These are phyloP conservation scores for Epizoanthus illoricatus DNA, from an alignment of 92 coral and sea anemone genomes.

Conservation along the genomic window DNA sequence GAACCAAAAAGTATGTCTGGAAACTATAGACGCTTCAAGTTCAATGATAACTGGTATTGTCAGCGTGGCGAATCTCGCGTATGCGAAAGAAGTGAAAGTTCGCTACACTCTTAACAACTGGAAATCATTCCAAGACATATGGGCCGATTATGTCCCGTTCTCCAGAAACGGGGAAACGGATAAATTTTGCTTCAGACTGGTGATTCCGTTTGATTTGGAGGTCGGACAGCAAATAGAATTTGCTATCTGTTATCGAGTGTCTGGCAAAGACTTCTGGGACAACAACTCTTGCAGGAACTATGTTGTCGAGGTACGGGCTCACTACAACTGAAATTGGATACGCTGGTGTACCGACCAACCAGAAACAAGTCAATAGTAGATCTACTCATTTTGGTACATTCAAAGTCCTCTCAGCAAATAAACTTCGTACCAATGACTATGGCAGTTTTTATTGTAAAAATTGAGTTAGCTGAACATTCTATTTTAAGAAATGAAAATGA, in stretches of 20 bases:
- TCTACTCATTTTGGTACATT: too few relatives aligned
- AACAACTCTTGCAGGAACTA: slow-evolving; percentile 49
- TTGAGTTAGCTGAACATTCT: too few relatives aligned
- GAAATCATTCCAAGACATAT: slow-evolving; percentile 16
- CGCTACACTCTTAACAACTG: slow-evolving; percentile 40
- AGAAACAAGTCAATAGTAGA: too few relatives aligned
- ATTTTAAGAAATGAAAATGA: too few relatives aligned
- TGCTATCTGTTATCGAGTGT: slow-evolving; percentile 44
- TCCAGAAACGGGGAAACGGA: slow-evolving; percentile 16
- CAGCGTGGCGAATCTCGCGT: slow-evolving; percentile 37
- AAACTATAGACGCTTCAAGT: slow-evolving; percentile 43
- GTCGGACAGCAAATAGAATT: slow-evolving; percentile 41
- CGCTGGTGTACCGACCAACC: too few relatives aligned
- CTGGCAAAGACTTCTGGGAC: slow-evolving; percentile 44
- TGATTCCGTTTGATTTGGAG: slow-evolving; percentile 20
- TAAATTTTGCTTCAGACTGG: slow-evolving; percentile 39
- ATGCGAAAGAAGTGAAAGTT: slow-evolving; percentile 37
- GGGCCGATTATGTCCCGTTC: slow-evolving; percentile 14
- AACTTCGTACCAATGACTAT: too few relatives aligned
- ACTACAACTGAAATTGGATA: too few relatives aligned
- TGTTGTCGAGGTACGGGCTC: slow-evolving; percentile 21
- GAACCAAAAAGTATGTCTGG: slow-evolving; percentile 38
- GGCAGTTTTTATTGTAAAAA: too few relatives aligned
- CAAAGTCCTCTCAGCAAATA: too few relatives aligned
- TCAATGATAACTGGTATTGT: slow-evolving; percentile 42